Conservation (phyloP, 2,888 invertebrate species). For the Synanthedon myopaeformis region DNA sequence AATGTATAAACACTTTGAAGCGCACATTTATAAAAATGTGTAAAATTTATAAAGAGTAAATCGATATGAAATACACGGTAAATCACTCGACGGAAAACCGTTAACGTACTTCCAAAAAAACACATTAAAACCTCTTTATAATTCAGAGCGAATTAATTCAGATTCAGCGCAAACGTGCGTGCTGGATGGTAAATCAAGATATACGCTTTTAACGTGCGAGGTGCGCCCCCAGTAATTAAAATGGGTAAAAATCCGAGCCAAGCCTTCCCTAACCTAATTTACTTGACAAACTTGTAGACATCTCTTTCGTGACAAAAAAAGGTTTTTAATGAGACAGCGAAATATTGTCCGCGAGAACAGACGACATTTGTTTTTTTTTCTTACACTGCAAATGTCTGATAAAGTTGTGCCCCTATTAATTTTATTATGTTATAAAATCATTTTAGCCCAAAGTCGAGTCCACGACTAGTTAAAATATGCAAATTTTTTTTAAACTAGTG, state of each 20-base stretch:
- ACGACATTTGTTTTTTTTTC: too few species aligned
- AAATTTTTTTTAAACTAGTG: too few species aligned
- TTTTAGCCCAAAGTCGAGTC: too few species aligned
- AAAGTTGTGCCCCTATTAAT: too few species aligned
- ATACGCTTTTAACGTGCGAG: not conserved
- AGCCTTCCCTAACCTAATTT: not conserved
- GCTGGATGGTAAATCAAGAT: not conserved
- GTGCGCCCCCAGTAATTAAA: not conserved
- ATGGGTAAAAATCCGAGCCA: not conserved
- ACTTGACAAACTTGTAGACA: not conserved
- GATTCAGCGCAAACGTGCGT: not conserved
- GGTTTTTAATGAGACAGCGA: not conserved
- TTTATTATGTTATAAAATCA: too few species aligned
- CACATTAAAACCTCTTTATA: not conserved
- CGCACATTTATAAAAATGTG: too few species aligned
- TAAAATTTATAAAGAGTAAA: too few species aligned
- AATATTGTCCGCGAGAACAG: not conserved
- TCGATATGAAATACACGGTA: too few species aligned
- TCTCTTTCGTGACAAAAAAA: not conserved
- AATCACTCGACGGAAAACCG: too few species aligned
- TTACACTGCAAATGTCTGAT: too few species aligned
- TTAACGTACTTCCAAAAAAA: not conserved
- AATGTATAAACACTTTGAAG: too few species aligned
- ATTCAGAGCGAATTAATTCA: not conserved
- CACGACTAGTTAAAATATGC: too few species aligned